phyloP scores from a whole-genome alignment of 1,140 invertebrate genomes.

The Lysiphlebus fabarum region DNA sequence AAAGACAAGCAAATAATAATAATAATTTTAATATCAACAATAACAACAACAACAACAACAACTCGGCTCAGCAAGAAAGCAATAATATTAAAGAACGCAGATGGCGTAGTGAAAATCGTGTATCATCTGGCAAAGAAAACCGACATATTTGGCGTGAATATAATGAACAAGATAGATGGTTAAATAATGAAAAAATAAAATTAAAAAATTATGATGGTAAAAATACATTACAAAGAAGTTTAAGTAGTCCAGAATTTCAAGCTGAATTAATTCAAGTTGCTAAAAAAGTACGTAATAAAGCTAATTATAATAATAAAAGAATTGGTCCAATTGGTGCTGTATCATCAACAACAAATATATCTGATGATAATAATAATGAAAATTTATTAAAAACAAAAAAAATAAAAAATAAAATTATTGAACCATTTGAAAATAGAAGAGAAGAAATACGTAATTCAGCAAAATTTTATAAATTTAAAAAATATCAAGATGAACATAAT shows the following conservation, averaged over 20 bases:
- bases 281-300: constrained; percentile 58
- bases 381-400: constrained; percentile 17
- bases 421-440: constrained; percentile 20
- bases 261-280: constrained; percentile 66
- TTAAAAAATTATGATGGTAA: constrained; percentile 34
- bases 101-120: constrained; percentile 22
- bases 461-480: constrained; percentile 25
- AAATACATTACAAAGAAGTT: constrained; percentile 55
- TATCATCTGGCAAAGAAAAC: constrained; percentile 21
- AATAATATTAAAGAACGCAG: constrained; percentile 24
- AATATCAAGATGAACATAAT: constrained; percentile 4
- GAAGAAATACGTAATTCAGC: constrained; percentile 23
- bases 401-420: constrained; percentile 11
- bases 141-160: constrained; percentile 25
- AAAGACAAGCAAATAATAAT: constrained; percentile 50
- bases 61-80: constrained; percentile 15
- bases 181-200: constrained; percentile 26
- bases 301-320: constrained; percentile 28
- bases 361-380: background rate
- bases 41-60: too few relatives aligned
- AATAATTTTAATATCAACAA: constrained; percentile 7
- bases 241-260: constrained; percentile 67
- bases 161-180: constrained; percentile 25
- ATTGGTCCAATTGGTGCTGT: constrained; percentile 30
- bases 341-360: background rate